Percentiles rank a stretch among this genome's conserved stretches.
Conservation (phyloP, 2,113 vertebrate genomes). For the Colius striatus region DNA sequence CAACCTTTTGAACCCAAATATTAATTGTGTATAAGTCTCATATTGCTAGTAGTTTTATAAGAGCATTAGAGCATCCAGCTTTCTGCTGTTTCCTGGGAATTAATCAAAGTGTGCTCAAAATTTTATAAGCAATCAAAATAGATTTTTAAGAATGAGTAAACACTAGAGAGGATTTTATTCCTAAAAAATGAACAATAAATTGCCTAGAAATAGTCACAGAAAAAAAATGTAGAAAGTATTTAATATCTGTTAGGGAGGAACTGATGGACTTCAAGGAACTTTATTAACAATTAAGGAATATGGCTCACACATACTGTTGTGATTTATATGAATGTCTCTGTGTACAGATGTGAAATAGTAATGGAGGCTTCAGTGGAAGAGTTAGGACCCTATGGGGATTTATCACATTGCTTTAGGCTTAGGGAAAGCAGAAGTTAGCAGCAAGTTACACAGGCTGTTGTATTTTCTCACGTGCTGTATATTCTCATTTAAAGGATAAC, state of each 20-base stretch:
- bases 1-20: not conserved
- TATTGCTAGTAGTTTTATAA: not conserved
- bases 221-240: slow-evolving; percentile 3
- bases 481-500: not conserved
- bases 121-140: not conserved
- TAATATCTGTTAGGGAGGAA: slow-evolving; percentile 12
- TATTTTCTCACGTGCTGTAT: not conserved
- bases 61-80: not conserved
- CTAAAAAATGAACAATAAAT: slow-evolving; percentile 22
- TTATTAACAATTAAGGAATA: slow-evolving; percentile 26
- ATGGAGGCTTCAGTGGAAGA: not conserved
- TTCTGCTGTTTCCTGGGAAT: not conserved
- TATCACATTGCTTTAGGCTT: not conserved
- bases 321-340: slow-evolving; percentile 1
- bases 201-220: not conserved
- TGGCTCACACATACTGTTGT: not conserved
- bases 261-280: slow-evolving; percentile 28
- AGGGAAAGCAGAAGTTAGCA: not conserved
- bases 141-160: slow-evolving; percentile 7
- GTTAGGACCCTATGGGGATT: slow-evolving; percentile 12
- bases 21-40: not conserved
- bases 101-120: not conserved
- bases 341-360: slow-evolving; percentile 22
- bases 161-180: not conserved
- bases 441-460: not conserved